Conservation (phyloP, 2,113 vertebrate species). For the Eidolon helvum region DNA sequence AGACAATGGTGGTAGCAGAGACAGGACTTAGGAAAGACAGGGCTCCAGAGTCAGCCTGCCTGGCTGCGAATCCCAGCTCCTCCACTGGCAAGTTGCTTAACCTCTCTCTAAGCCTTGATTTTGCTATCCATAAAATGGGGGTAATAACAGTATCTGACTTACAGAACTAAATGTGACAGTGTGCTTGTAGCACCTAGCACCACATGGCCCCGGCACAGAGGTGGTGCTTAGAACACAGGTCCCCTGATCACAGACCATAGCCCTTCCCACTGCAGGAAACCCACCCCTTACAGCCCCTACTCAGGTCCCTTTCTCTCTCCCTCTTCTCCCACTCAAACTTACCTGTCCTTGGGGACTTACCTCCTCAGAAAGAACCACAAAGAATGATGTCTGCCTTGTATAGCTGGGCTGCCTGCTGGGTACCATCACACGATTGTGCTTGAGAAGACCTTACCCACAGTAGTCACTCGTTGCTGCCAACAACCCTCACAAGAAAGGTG, state of each 20-base stretch:
- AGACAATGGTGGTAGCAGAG: not conserved
- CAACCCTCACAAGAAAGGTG: not conserved
- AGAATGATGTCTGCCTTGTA: not conserved
- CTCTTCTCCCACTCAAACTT: not conserved
- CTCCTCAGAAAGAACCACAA: not conserved
- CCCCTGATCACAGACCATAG: not conserved
- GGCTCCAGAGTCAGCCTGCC: not conserved
- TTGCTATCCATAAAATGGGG: not conserved
- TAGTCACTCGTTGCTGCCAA: not conserved
- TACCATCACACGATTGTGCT: not conserved
- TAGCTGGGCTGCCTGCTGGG: not conserved
- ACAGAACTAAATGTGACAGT: not conserved
- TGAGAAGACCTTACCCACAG: not conserved
- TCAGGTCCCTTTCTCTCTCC: not conserved
- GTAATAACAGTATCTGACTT: not conserved
- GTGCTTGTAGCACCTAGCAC: not conserved
- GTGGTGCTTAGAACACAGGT: not conserved
- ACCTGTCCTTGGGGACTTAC: not conserved
- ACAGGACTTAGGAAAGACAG: not conserved
- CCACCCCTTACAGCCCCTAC: not conserved
- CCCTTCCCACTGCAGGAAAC: not conserved
- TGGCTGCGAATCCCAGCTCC: not conserved
- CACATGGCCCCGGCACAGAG: not conserved
- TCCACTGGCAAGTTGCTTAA: not conserved
- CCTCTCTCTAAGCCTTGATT: not conserved